Base-by-base conservation (phyloP, 1,140 invertebrate species). In the Pomacea maculata region DNA sequence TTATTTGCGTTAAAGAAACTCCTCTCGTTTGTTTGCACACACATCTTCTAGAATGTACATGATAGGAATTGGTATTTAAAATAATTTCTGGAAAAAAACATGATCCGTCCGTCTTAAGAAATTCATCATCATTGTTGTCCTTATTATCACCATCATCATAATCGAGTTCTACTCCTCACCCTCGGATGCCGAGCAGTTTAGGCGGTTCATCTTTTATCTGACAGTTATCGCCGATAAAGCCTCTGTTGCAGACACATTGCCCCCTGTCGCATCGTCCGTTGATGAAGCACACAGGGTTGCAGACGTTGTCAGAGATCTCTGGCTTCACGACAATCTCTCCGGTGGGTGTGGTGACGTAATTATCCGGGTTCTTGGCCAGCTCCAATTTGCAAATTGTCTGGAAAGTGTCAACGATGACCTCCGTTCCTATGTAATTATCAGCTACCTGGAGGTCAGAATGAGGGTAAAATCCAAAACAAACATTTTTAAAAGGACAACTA, bases 321-420 rank as follows among this genome's bases (percentile, higher is more conserved):
- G 79, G 73, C 45, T 80, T 80, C 29, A 80, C n/a, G 64, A 80
- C 79, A 3, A 25, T 65, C n/a, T 70, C 34, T 19, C 79, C 79
- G 5, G 29, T 11, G 5, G 64, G 19, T 45, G 75, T 74, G 19
- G 73, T 70, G 73, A 75, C 54, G 79, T 80, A 80, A 29, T 80
- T 75, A 21, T n/a, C 34, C 1, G 73, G 64, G n/a, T 80, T 52
- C 34, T 70, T 14, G 55, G 72, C 73, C 21, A 80, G 11, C 19
- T 21, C 57, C 25, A 67, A 14, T 64, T 80, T 72, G 45, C 79
- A 80, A 15, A 57, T 52, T 17, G 73, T 68, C 21, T 21, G 45
- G 52, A 75, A 80, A 17, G 73, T 34, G 14, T 63, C 64, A 21
- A 34, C 57, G 7, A 57, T n/a, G 45, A 19, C 6, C 63, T 80